These are phyloP conservation scores for Apodemia duryi DNA, from an alignment of 2,888 invertebrate species.

Conservation along the genomic window DNA sequence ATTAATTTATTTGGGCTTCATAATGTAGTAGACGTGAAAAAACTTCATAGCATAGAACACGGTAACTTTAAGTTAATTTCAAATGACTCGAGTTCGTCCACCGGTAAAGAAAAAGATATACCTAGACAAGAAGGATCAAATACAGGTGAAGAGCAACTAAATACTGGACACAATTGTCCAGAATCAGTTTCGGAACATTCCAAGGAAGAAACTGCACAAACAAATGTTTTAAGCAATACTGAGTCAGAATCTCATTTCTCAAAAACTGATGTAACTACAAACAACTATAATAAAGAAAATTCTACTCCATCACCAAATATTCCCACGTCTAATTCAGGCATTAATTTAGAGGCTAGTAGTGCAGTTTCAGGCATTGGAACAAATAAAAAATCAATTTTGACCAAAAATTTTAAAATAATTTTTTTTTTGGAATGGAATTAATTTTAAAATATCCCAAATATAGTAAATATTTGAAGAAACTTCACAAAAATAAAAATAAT, in stretches of 20 bases:
- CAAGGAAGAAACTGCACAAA: not conserved
- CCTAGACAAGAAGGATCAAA: not conserved
- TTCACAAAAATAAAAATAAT: too few relatives aligned
- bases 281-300: not conserved
- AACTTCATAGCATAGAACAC: not conserved
- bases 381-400: slow-evolving; percentile 4
- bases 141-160: not conserved
- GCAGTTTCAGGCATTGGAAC: not conserved
- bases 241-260: not conserved
- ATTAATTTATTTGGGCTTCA: not conserved
- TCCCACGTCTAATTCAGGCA: too few relatives aligned
- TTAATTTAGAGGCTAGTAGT: too few relatives aligned
- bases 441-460: too few relatives aligned
- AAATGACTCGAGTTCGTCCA: not conserved
- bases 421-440: too few relatives aligned
- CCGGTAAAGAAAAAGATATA: not conserved
- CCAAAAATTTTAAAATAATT: too few relatives aligned
- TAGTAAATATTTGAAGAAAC: too few relatives aligned
- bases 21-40: not conserved
- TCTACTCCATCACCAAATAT: not conserved
- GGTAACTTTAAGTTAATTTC: not conserved
- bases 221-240: not conserved
- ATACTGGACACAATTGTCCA: not conserved
- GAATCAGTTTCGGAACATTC: not conserved
- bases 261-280: not conserved